These are phyloP conservation scores for Oscheius sp. DNA, from an alignment of 1,140 invertebrate genomes.

Conservation along the genomic window DNA sequence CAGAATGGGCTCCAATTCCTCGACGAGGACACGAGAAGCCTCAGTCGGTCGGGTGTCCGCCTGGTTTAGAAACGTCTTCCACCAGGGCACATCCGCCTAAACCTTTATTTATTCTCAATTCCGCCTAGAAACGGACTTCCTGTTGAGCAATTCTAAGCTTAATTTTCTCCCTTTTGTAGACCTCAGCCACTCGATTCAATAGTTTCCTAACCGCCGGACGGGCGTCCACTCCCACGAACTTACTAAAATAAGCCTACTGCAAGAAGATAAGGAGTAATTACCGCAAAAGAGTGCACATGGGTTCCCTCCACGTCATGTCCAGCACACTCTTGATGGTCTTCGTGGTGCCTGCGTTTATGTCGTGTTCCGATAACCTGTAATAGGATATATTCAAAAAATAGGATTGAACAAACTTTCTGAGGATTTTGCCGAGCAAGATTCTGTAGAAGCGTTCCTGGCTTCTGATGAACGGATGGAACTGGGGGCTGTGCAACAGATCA, in stretches of 20 bases:
- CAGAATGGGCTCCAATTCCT: not conserved
- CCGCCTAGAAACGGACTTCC: not conserved
- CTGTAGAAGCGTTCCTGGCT: slow-evolving; percentile 16
- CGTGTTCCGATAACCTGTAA: slow-evolving; percentile 10
- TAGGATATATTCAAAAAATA: not conserved
- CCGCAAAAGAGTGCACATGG: not conserved
- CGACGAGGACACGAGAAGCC: not conserved
- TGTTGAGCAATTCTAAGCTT: not conserved
- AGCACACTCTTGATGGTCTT: not conserved
- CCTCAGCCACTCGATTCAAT: slow-evolving; percentile 8
- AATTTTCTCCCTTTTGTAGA: not conserved
- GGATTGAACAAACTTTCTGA: not conserved
- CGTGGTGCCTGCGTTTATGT: slow-evolving; percentile 6
- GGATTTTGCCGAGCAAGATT: slow-evolving; percentile 16
- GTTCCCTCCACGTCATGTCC: slow-evolving; percentile 28
- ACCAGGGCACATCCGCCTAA: not conserved
- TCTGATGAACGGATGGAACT: slow-evolving; percentile 13
- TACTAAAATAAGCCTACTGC: not conserved
- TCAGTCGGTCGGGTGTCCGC: not conserved
- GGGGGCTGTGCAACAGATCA: too few relatives aligned
- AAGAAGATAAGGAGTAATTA: not conserved
- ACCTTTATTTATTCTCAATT: not conserved
- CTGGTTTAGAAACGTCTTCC: not conserved
- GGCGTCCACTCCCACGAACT: not conserved
- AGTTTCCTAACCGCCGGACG: slow-evolving; percentile 6